phyloP scores from a whole-genome alignment of 2,888 invertebrate species.

The Pammene aurita region DNA sequence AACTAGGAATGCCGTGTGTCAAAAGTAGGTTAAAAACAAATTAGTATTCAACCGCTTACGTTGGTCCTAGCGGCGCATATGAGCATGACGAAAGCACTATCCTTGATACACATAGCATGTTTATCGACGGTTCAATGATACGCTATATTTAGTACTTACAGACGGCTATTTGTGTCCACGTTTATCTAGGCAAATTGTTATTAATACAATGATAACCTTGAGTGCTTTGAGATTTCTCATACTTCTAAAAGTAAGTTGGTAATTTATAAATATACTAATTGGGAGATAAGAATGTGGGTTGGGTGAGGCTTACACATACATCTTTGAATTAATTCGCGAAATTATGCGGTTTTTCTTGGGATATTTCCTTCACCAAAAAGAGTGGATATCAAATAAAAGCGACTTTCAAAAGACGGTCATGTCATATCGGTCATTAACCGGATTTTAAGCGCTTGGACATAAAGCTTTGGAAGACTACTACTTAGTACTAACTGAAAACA shows the following conservation, averaged over 20 bases:
- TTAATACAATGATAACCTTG: slow-evolving; percentile 25
- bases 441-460: too few species aligned
- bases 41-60: slow-evolving; percentile 11
- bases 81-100: slow-evolving; percentile 68
- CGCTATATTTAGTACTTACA: slow-evolving; percentile 34
- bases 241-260: background rate
- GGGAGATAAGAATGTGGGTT: too few species aligned
- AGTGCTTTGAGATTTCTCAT: slow-evolving; percentile 1
- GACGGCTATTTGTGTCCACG: slow-evolving; percentile 27
- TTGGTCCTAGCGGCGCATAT: slow-evolving; percentile 33
- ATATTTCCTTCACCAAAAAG: too few species aligned
- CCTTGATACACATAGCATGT: slow-evolving; percentile 67
- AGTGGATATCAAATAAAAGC: too few species aligned
- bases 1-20: background rate
- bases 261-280: too few species aligned
- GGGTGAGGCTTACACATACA: too few species aligned
- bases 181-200: slow-evolving; percentile 34
- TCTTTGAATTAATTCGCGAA: too few species aligned
- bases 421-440: too few species aligned
- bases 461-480: too few species aligned
- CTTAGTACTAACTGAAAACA: too few species aligned
- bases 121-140: slow-evolving; percentile 50
- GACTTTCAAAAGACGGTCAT: too few species aligned
- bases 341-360: too few species aligned
- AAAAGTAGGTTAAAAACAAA: slow-evolving; percentile 10